phyloP scores from a whole-genome alignment of 30 jellyfish, hydroid and myxozoan genomes.

The Mastigias papua region DNA sequence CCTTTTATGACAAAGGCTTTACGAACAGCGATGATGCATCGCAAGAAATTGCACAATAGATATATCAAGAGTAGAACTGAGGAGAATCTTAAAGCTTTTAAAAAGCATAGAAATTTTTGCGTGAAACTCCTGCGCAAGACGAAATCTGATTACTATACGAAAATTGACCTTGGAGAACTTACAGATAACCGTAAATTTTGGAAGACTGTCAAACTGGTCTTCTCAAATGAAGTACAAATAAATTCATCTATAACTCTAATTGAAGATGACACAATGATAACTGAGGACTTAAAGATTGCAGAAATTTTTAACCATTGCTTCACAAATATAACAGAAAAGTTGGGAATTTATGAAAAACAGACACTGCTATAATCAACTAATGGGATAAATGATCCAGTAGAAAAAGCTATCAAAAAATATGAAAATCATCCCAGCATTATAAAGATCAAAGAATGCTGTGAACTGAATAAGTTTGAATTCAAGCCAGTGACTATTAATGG shows the following conservation, averaged over 20 bases:
- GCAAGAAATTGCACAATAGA: conserved; percentile 36
- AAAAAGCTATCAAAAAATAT: conserved; percentile 21
- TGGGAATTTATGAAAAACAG: conserved; percentile 10
- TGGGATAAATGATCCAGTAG: conserved; percentile 41
- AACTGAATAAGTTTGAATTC: not conserved
- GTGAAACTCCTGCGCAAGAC: no score
- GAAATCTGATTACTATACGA: conserved; percentile 36
- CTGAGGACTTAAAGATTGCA: conserved; percentile 49
- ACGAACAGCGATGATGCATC: conserved; percentile 45
- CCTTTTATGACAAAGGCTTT: conserved; percentile 65
- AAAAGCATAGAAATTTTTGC: conserved; percentile 20
- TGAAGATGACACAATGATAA: conserved; percentile 23
- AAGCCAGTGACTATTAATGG: not conserved
- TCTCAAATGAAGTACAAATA: conserved; percentile 25
- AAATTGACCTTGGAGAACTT: conserved; percentile 25
- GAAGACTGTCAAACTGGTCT: conserved; percentile 40
- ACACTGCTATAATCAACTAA: not conserved
- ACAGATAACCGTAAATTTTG: no score
- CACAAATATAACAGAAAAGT: conserved; percentile 27
- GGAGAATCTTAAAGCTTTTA: conserved; percentile 24
- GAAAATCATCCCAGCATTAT: conserved; percentile 25
- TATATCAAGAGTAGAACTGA: conserved; percentile 36
- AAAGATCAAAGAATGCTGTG: not conserved
- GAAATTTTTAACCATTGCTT: conserved; percentile 42
- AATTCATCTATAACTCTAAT: conserved; percentile 26